phyloP scores from a whole-genome alignment of 1,140 invertebrate species.

The Palaemon carinicauda region DNA sequence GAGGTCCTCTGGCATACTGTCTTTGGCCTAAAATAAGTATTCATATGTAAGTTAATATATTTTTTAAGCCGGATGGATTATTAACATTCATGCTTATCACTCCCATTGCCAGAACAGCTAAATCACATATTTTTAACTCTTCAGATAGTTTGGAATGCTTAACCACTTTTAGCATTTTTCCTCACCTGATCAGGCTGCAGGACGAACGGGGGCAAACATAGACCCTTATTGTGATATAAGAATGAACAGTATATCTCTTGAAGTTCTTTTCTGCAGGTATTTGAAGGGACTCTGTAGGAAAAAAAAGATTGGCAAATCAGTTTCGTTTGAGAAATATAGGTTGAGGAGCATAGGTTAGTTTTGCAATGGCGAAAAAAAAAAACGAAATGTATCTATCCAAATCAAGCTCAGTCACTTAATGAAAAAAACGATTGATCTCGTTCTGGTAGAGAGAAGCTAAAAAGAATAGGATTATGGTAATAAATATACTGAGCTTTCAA shows the following conservation, averaged over 20 bases:
- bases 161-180: no score
- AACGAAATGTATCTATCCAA: not conserved
- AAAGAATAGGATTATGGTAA: no score
- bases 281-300: constrained; percentile 20
- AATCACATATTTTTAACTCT: no score
- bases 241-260: constrained; percentile 51
- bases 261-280: constrained; percentile 28
- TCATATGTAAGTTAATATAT: not conserved
- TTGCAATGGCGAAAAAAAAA: not conserved
- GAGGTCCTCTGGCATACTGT: not conserved
- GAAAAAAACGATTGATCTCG: no score
- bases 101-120: no score
- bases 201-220: constrained; percentile 49
- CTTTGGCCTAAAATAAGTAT: not conserved
- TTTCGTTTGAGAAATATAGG: not conserved
- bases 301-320: not conserved
- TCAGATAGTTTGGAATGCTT: no score
- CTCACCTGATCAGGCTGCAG: constrained; percentile 28
- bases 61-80: no score
- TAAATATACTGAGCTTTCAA: no score
- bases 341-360: not conserved
- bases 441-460: no score
- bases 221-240: constrained; percentile 36
- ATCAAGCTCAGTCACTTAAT: no score
- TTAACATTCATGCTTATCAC: no score